Percentiles rank a stretch among this genome's conserved stretches.
Evolutionary conservation across 2,888 invertebrate species (phyloP).

Genomic region (Chromoteleia sp.): DNA sequence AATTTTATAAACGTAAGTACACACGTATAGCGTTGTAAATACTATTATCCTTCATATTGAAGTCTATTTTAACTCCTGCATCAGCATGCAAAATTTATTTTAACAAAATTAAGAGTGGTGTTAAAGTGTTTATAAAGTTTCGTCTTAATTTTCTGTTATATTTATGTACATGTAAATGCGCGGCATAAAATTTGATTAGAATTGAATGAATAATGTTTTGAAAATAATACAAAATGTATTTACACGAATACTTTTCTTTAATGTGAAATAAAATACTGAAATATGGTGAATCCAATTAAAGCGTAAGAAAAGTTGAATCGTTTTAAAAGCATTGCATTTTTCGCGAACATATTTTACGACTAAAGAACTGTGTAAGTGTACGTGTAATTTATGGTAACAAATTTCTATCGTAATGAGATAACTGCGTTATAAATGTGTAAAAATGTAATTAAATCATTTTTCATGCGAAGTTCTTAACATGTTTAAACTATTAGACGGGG

Average conservation of each 20-base stretch:
- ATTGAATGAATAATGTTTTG: too few species aligned
- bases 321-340: conserved; percentile 19
- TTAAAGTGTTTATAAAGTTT: too few species aligned
- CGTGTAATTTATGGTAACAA: conserved; percentile 40
- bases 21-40: conserved; percentile 12
- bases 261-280: not conserved
- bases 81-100: conserved; percentile 2
- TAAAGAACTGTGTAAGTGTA: conserved; percentile 20
- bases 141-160: not conserved
- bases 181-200: too few species aligned
- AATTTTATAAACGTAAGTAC: conserved; percentile 35
- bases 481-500: conserved; percentile 33
- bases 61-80: not conserved
- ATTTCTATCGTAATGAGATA: conserved; percentile 40
- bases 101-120: not conserved
- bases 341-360: conserved; percentile 12
- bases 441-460: conserved; percentile 49
- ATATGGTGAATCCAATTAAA: conserved; percentile 13
- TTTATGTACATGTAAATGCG: too few species aligned
- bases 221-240: not conserved
- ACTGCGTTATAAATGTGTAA: conserved; percentile 30
- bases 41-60: conserved; percentile 19
- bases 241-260: not conserved
- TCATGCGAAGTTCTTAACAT: conserved; percentile 35
- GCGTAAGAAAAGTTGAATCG: conserved; percentile 8